Evolutionary conservation across 2,797 vertebrate species (phyloP), one percentile per base, ranked within the genome.

Genomic region (Spea hammondii): DNA sequence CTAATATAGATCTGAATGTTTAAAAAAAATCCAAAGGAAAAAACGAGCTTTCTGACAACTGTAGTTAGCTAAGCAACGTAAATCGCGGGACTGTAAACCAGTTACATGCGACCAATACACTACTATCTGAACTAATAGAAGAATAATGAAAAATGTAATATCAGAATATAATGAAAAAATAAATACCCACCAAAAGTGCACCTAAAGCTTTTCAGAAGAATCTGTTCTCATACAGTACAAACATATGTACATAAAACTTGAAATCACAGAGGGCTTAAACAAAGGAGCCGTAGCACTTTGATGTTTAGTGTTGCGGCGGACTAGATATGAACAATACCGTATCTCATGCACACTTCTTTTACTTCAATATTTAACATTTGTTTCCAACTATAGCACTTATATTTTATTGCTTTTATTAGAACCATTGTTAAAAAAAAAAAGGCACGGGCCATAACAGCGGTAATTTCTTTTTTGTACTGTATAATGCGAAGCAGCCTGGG

Each of bases 401-500:
- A 88, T 86, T 5, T 71, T 74, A 69, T 32, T 6, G 84, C 87
- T 89, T 87, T 84, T 87, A 83, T 88, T 72, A 82, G 78, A 32
- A 82, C 88, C 84, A 90, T 92, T 93, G 90, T 92, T 90, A 88
- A 8, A 87, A 87, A 17, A 17, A 83, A 87, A 86, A 76, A 55
- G 50, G 14, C 87, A 50, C 53, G 66, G 88, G 89, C 88, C 79
- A 83, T 84, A 87, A 85, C 81, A 0, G 72, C 84, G 87, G 84
- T 91, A 88, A 92, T 91, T 90, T 89, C 86, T 90, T 90, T 83
- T 92, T 91, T 93, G 89, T 91, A 84, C 82, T 45, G 8, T 48
- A 70, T 91, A 89, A 92, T 91, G 89, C 79, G 85, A 86, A 89
- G 86, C 85, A 67, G 82, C 48, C 85, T 83, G 8, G 89, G 89